Percentiles rank a stretch among this genome's conserved stretches.
These are phyloP conservation scores for Aporophyla lueneburgensis DNA, from an alignment of 2,888 invertebrate genomes.

Conservation along the genomic window DNA sequence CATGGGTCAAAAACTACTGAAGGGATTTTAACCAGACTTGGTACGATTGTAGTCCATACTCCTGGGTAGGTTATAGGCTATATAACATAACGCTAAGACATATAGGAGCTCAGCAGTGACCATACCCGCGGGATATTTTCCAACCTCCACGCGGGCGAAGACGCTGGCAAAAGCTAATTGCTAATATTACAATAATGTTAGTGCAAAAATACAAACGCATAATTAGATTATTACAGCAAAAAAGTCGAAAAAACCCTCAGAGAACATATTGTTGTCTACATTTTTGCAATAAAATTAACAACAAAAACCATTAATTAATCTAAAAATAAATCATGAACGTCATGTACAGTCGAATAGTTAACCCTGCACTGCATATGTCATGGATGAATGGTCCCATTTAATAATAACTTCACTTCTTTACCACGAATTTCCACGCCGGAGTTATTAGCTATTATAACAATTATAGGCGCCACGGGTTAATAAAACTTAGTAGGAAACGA, in stretches of 20 bases:
- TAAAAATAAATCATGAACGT: slow-evolving; percentile 53
- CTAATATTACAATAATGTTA: not conserved
- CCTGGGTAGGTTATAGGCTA: too few species aligned
- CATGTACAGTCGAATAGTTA: slow-evolving; percentile 57
- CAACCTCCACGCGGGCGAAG: too few species aligned
- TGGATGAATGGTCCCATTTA: slow-evolving; percentile 62
- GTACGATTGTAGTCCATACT: too few species aligned
- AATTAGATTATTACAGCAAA: slow-evolving; percentile 33
- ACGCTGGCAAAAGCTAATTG: too few species aligned
- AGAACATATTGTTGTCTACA: slow-evolving; percentile 1
- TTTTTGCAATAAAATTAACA: slow-evolving; percentile 28
- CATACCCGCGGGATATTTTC: too few species aligned
- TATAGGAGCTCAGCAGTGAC: too few species aligned
- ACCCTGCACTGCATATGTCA: slow-evolving; percentile 37
- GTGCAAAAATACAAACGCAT: slow-evolving; percentile 17
- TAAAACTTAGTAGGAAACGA: slow-evolving; percentile 74
- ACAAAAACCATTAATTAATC: slow-evolving; percentile 51
- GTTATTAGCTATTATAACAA: slow-evolving; percentile 79
- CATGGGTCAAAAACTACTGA: too few species aligned
- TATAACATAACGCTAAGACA: too few species aligned
- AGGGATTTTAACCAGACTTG: too few species aligned
- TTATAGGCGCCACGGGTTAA: slow-evolving; percentile 79
- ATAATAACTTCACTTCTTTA: slow-evolving; percentile 59
- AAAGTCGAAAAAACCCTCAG: not conserved
- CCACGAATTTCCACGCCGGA: slow-evolving; percentile 71